Conservation (phyloP, 2,888 invertebrate species). For the Callosobruchus maculatus region DNA sequence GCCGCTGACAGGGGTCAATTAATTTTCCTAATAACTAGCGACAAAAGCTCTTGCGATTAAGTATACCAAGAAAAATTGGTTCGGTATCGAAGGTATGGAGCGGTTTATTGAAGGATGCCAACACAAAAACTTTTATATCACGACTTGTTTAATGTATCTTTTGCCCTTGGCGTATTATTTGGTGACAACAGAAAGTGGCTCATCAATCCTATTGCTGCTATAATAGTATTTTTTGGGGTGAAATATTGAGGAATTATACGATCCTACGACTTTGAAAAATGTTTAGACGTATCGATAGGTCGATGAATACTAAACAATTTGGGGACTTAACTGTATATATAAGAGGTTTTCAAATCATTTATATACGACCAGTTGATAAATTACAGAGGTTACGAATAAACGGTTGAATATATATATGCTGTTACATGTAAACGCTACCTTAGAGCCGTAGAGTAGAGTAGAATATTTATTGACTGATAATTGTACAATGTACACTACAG, state of each 20-base stretch:
- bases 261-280: neutral
- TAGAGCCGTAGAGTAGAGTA: too few relatives aligned
- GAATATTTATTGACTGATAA: too few relatives aligned
- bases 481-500: too few relatives aligned
- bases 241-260: neutral
- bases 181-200: neutral
- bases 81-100: neutral
- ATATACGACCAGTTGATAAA: neutral
- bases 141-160: neutral
- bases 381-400: neutral
- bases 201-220: neutral
- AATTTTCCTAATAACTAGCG: constrained; percentile 1
- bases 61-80: neutral
- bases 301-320: neutral
- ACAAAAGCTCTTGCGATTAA: neutral
- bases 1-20: neutral
- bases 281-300: neutral
- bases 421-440: too few relatives aligned
- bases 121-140: neutral
- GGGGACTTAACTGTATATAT: neutral
- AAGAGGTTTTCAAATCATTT: neutral
- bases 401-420: neutral
- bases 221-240: neutral
- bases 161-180: neutral
- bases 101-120: neutral